A percentile compares a stretch with the other conserved stretches of the same genome.
phyloP scores from a whole-genome alignment of 2,888 invertebrate species.

The Cephus pygmeus region DNA sequence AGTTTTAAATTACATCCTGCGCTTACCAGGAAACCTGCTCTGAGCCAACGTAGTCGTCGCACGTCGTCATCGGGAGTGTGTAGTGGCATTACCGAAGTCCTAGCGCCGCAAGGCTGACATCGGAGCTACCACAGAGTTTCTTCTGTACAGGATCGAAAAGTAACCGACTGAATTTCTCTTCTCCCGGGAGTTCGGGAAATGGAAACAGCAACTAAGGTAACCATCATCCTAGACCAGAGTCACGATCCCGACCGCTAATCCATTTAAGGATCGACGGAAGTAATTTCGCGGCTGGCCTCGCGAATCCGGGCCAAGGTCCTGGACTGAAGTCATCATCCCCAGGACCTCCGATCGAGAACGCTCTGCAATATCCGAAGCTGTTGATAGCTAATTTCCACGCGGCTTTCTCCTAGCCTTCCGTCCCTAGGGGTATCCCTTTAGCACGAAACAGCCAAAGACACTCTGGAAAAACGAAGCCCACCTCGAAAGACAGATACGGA shows the following conservation, averaged over 20 bases:
- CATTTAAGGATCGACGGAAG: conserved; percentile 21
- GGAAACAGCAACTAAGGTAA: neutral
- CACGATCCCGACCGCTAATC: neutral
- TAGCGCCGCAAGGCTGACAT: neutral
- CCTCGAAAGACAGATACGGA: neutral
- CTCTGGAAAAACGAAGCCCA: neutral
- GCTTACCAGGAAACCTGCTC: neutral
- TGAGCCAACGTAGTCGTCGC: neutral
- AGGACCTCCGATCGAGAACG: conserved; percentile 12
- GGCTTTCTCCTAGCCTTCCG: conserved; percentile 9
- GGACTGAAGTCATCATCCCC: conserved; percentile 18
- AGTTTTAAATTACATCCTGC: neutral
- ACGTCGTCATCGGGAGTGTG: neutral
- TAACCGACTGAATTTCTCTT: neutral
- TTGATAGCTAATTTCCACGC: conserved; percentile 39
- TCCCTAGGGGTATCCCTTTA: neutral
- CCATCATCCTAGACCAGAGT: neutral
- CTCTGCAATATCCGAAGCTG: conserved; percentile 37
- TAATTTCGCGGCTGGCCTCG: conserved; percentile 19
- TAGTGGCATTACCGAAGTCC: neutral
- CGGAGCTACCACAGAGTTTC: neutral
- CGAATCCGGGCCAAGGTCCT: conserved; percentile 21
- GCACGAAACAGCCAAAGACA: neutral
- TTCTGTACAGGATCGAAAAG: neutral
- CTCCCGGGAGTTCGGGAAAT: neutral